Conservation (phyloP, 2,888 invertebrate species). For the Aricia artaxerxes region DNA sequence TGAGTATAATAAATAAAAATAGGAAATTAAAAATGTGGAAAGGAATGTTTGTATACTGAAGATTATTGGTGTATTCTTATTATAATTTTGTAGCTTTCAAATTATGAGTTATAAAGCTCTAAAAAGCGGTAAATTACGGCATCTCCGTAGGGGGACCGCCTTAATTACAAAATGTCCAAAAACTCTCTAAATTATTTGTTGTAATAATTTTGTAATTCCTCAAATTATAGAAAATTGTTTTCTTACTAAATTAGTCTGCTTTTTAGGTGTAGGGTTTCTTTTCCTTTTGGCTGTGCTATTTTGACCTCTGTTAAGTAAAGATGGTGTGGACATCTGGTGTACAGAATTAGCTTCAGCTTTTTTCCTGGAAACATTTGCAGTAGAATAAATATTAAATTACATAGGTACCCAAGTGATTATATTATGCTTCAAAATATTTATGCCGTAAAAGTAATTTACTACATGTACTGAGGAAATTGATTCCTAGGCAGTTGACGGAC, state of each 20-base stretch:
- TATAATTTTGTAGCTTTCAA: too few species aligned
- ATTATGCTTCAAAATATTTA: not conserved
- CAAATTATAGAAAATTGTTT: not conserved
- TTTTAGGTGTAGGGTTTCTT: conserved; percentile 69
- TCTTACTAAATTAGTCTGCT: conserved; percentile 57
- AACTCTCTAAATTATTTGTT: not conserved
- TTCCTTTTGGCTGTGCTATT: conserved; percentile 70
- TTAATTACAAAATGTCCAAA: not conserved
- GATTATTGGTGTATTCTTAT: too few species aligned
- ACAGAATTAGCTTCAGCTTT: conserved; percentile 66
- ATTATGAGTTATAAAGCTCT: too few species aligned
- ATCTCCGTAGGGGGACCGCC: too few species aligned
- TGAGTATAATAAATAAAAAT: too few species aligned
- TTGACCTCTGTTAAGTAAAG: conserved; percentile 58
- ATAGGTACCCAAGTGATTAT: not conserved
- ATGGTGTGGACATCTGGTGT: conserved; percentile 57
- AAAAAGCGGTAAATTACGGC: too few species aligned
- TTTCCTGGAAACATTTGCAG: conserved; percentile 68
- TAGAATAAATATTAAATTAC: not conserved
- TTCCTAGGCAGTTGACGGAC: too few species aligned
- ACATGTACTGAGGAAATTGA: too few species aligned
- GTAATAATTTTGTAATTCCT: too few species aligned
- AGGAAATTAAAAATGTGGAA: too few species aligned
- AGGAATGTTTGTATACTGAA: too few species aligned
- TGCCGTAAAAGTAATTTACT: not conserved